A percentile compares a stretch with the other conserved stretches of the same genome.
phyloP scores from a whole-genome alignment of 2,113 vertebrate species.

The Picathartes gymnocephalus region DNA sequence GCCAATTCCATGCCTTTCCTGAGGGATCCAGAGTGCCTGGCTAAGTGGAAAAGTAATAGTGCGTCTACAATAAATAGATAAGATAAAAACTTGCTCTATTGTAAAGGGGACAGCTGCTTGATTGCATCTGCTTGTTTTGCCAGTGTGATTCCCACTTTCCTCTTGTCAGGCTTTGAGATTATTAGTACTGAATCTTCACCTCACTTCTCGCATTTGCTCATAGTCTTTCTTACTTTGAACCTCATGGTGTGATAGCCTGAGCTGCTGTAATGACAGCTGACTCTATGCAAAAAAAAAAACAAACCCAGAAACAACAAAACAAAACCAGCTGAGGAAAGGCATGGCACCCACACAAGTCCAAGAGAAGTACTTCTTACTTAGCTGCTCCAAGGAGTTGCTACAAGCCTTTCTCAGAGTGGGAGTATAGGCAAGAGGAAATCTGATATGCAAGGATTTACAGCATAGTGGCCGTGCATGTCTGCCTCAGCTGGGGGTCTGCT shows the following conservation, averaged over 20 bases:
- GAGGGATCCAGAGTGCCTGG: neutral
- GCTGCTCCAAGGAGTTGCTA: neutral
- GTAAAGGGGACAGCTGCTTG: constrained; percentile 7
- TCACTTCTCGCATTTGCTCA: neutral
- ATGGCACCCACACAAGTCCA: neutral
- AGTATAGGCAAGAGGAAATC: neutral
- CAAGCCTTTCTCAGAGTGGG: neutral
- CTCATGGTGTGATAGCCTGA: neutral
- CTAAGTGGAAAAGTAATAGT: constrained; percentile 12
- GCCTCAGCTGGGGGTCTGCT: neutral
- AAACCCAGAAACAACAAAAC: neutral
- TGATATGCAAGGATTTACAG: neutral
- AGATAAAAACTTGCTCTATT: constrained; percentile 1
- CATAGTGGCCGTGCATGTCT: neutral
- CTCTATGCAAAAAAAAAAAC: neutral
- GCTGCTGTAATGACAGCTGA: neutral
- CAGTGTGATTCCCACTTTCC: neutral
- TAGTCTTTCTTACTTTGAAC: constrained; percentile 5
- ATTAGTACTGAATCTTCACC: neutral
- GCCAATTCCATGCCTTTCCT: neutral
- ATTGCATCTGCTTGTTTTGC: constrained; percentile 32
- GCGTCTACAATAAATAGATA: constrained; percentile 12
- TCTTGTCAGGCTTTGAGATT: neutral
- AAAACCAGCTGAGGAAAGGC: neutral
- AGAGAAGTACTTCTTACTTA: neutral